Percentiles rank a stretch among this genome's conserved stretches.
These are phyloP conservation scores for Anoura caudifer DNA, from an alignment of 2,113 vertebrate genomes.

Conservation along the genomic window DNA sequence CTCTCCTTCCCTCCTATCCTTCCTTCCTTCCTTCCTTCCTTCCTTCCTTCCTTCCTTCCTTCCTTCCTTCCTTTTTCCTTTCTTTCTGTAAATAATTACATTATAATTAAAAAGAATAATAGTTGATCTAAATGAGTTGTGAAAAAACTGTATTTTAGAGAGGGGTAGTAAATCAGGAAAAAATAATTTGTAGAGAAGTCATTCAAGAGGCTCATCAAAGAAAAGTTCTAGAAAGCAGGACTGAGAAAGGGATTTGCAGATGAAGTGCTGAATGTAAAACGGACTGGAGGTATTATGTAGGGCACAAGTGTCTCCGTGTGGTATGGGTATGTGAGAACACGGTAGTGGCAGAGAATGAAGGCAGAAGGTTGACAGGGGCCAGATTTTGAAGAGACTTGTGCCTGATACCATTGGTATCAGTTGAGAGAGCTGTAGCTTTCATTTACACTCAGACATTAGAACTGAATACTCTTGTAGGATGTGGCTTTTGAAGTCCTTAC, in stretches of 20 bases:
- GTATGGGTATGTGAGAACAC: fast-evolving
- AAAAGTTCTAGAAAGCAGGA: neutral
- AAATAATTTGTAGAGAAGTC: neutral
- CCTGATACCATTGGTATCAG: neutral
- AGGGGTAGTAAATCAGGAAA: neutral
- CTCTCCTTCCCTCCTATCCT: fast-evolving
- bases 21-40: fast-evolving
- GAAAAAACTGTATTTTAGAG: neutral
- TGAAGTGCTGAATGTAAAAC: neutral
- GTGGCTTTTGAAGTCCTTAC: neutral
- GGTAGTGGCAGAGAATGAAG: neutral
- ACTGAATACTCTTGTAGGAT: neutral
- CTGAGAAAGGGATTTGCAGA: neutral
- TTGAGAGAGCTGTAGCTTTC: neutral
- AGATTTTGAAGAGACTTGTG: neutral
- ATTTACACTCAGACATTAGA: neutral
- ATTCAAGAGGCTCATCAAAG: neutral
- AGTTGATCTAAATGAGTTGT: neutral
- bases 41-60: no score
- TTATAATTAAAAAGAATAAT: neutral
- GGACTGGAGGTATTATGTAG: neutral
- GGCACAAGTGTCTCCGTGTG: fast-evolving
- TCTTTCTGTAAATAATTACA: neutral
- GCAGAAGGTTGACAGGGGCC: neutral
- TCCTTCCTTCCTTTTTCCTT: neutral